A percentile compares a stretch with the other conserved stretches of the same genome.
phyloP scores from a whole-genome alignment of 2,888 invertebrate genomes.

The Macaria notata region DNA sequence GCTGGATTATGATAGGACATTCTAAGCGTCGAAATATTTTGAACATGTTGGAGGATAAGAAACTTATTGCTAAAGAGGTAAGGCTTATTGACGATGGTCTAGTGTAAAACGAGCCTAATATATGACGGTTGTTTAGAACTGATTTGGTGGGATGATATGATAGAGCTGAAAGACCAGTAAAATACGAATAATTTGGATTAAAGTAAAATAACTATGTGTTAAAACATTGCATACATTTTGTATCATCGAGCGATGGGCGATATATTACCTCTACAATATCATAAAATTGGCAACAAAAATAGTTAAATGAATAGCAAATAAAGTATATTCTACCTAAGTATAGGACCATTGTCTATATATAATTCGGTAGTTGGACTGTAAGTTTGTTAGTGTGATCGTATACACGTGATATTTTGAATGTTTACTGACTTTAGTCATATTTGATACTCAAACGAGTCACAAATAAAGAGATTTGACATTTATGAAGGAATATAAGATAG shows the following conservation, averaged over 20 bases:
- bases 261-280: no score
- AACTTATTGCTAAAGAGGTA: not conserved
- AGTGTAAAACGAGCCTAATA: no score
- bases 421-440: conserved; percentile 25
- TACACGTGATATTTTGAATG: conserved; percentile 38
- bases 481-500: not conserved
- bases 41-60: not conserved
- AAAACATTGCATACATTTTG: no score
- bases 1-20: no score
- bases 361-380: conserved; percentile 14
- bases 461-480: conserved; percentile 16
- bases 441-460: conserved; percentile 31
- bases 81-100: no score
- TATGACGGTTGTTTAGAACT: no score
- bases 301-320: conserved; percentile 10
- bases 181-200: no score
- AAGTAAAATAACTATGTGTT: no score
- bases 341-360: conserved; percentile 27
- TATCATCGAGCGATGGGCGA: no score
- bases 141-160: no score
- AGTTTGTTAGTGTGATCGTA: conserved; percentile 25
- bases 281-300: no score
- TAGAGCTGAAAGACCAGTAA: no score
- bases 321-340: conserved; percentile 4
- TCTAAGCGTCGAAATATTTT: not conserved